Percentiles rank a stretch among this genome's conserved stretches.
Evolutionary conservation across 2,888 invertebrate genomes (phyloP).

Genomic region (Acanthococcus lagerstroemiae): DNA sequence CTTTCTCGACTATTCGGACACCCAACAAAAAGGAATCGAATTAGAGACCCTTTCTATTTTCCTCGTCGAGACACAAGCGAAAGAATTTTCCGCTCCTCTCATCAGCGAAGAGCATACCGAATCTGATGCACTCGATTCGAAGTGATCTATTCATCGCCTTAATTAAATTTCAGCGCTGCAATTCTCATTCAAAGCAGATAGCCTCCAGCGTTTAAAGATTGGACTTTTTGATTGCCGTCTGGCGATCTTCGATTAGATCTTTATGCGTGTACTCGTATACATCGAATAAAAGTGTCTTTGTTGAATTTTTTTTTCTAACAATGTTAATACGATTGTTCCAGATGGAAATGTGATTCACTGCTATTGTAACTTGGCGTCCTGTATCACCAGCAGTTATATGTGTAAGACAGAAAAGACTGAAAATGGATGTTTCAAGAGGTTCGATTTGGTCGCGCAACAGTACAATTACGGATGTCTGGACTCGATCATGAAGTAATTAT

Average conservation of each 20-base stretch:
- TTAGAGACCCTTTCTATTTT: too few species aligned
- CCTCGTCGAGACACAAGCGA: too few species aligned
- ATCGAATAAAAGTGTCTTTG: neutral
- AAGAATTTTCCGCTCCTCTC: too few species aligned
- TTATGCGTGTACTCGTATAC: neutral
- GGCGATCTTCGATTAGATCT: neutral
- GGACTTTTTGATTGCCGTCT: neutral
- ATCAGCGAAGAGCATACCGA: too few species aligned
- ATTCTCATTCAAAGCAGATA: too few species aligned
- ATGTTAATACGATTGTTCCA: conserved; percentile 11
- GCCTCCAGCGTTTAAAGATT: neutral
- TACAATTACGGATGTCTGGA: conserved; percentile 7
- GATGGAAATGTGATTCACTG: conserved; percentile 12
- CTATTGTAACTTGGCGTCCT: conserved; percentile 20
- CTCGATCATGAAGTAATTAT: conserved; percentile 6
- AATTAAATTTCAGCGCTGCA: neutral
- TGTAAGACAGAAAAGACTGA: conserved; percentile 7
- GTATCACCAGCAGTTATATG: conserved; percentile 15
- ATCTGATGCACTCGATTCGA: too few species aligned
- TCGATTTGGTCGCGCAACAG: conserved; percentile 1
- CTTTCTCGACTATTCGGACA: too few species aligned
- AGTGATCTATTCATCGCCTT: neutral
- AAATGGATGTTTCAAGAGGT: conserved; percentile 20
- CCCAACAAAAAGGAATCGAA: too few species aligned
- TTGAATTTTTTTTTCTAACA: neutral